Evolutionary conservation across 37 sponge, comb jelly and placozoan species (phyloP), one percentile per base, ranked within the genome.

Genomic region (Bolinopsis microptera): DNA sequence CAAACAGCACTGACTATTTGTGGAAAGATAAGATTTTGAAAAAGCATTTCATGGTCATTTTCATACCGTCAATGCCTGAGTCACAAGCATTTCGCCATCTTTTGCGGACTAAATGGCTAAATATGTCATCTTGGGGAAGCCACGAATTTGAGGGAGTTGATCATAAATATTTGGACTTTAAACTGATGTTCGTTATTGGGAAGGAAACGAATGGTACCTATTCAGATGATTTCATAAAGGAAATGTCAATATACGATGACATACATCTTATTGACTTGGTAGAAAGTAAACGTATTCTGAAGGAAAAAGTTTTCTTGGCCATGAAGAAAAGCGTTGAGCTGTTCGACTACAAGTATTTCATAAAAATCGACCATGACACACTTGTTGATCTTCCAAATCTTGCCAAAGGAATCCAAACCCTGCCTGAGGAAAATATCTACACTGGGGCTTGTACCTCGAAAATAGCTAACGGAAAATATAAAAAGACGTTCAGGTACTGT

Each of bases 111-210:
- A 77, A 34, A 32, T 35, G 22, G 35, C 33, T 77, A 18, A 35
- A 77, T 35, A 1, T 9, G 27, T 77, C 80, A 1, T 28, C 36
- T 16, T 77, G 80, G 80, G 35, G 21, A 33, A 27, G 21, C 1
- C 21, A 27, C 0, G 80, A 77, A 18, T 77, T 77, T 32, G 35
- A 77, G 36, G 80, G 35, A 21, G 33, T 77, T 32, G 80, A 16
- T 32, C 80, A 1, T 8, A 21, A 77, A 13, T 77, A 13, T 32
- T 16, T 77, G 1, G 32, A 27, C 33, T 77, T 77, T 32, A 77
- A 77, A 34, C 35, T 77, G 1, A 77, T 77, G 80, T 77, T 77
- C 36, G 32, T 77, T 35, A 32, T 77, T 77, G 80, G 80, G 3
- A 77, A 35, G 80, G 37, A 77, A 9, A 77, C 28, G 0, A 0